Percentiles rank a stretch among this genome's conserved stretches.
Evolutionary conservation across 2,797 vertebrate species (phyloP).

Genomic region (Pseudochromis fuscus): DNA sequence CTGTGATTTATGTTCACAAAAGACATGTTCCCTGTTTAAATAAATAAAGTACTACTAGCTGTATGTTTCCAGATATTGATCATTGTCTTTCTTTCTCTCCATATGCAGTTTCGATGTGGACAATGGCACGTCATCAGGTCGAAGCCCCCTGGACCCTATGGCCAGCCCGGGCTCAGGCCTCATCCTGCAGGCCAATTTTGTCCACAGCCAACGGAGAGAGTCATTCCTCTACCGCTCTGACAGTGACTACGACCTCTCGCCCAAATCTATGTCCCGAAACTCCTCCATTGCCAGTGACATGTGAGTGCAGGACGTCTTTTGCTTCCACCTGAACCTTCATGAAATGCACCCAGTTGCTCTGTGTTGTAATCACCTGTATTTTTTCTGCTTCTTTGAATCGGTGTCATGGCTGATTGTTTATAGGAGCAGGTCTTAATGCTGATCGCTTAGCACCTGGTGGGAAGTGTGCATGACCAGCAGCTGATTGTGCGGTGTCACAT

Average conservation of each 20-base stretch:
- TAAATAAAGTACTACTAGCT: background rate
- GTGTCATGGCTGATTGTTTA: constrained; percentile 39
- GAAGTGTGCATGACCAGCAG: constrained; percentile 62
- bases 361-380: background rate
- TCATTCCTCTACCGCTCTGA: constrained; percentile 98
- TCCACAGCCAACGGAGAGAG: constrained; percentile 97
- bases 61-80: constrained; percentile 16
- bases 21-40: background rate
- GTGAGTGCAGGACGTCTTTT: constrained; percentile 84
- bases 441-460: constrained; percentile 27
- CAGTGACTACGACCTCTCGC: constrained; percentile 98
- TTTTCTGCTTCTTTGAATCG: constrained; percentile 22
- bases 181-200: constrained; percentile 98
- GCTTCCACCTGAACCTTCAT: constrained; percentile 8
- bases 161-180: constrained; percentile 98
- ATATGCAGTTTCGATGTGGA: constrained; percentile 96
- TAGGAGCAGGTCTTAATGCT: constrained; percentile 4
- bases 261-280: constrained; percentile 99
- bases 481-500: constrained; percentile 60
- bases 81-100: constrained; percentile 18
- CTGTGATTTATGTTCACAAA: background rate
- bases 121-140: constrained; percentile 97
- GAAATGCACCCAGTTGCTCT: background rate
- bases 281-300: constrained; percentile 99
- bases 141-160: constrained; percentile 99